Conservation (phyloP, 2,888 invertebrate species). For the Agriopis marginaria region DNA sequence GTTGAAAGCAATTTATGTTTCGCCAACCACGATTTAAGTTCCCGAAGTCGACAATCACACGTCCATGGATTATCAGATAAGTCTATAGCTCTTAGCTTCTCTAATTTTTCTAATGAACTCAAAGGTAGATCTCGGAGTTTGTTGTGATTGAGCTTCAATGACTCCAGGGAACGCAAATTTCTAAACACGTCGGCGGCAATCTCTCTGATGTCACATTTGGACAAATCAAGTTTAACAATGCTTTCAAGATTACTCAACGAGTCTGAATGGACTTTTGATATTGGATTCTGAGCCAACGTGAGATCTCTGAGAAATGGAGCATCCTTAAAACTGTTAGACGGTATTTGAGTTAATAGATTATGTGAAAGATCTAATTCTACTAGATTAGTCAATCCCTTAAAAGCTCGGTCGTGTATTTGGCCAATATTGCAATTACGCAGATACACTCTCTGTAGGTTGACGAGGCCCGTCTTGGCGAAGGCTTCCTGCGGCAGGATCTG, state of each 20-base stretch:
- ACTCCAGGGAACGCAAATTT: slow-evolving; percentile 91
- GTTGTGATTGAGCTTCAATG: slow-evolving; percentile 93
- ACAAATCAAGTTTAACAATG: slow-evolving; percentile 93
- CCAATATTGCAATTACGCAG: slow-evolving; percentile 94
- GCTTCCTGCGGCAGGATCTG: slow-evolving; percentile 93
- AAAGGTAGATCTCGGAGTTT: slow-evolving; percentile 90
- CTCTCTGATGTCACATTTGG: slow-evolving; percentile 92
- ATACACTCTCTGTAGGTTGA: slow-evolving; percentile 95
- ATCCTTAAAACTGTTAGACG: slow-evolving; percentile 92
- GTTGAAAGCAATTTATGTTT: slow-evolving; percentile 92
- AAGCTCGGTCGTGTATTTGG: slow-evolving; percentile 94
- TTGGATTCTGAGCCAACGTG: slow-evolving; percentile 92
- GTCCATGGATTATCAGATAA: slow-evolving; percentile 96
- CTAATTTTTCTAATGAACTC: slow-evolving; percentile 90
- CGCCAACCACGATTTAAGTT: slow-evolving; percentile 93
- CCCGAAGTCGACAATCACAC: slow-evolving; percentile 94
- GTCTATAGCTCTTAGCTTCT: slow-evolving; percentile 92
- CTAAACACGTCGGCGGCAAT: slow-evolving; percentile 91
- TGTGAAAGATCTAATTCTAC: slow-evolving; percentile 95
- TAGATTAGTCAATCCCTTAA: slow-evolving; percentile 94
- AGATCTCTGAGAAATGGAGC: slow-evolving; percentile 94
- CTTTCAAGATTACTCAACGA: slow-evolving; percentile 92
- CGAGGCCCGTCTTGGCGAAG: slow-evolving; percentile 92
- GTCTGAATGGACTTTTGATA: slow-evolving; percentile 91
- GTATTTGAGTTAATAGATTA: slow-evolving; percentile 93